phyloP scores from a whole-genome alignment of 2,888 invertebrate species.

The Alcis repandata region DNA sequence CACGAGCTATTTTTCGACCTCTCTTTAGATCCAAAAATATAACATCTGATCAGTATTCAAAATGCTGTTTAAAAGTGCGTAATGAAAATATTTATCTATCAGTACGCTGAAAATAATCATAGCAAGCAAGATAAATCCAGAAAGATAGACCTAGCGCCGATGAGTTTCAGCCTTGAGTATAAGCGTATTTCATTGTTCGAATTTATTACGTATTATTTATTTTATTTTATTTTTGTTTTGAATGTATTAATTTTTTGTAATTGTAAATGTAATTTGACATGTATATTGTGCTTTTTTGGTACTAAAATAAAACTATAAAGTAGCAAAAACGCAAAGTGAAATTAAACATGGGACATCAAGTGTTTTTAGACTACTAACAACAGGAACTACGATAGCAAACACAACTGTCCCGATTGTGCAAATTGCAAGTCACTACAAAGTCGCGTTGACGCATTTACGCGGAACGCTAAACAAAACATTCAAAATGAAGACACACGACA shows the following conservation, averaged over 20 bases:
- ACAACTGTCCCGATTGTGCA: conserved; percentile 44
- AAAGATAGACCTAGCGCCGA: too few species aligned
- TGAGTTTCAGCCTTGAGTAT: too few species aligned
- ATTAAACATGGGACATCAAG: neutral
- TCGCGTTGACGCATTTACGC: conserved; percentile 45
- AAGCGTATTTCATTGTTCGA: too few species aligned
- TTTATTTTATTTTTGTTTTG: too few species aligned
- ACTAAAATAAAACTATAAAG: too few species aligned
- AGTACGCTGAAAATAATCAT: neutral
- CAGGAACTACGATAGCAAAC: conserved; percentile 22
- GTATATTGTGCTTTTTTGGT: too few species aligned
- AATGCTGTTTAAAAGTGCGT: neutral
- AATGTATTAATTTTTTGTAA: too few species aligned
- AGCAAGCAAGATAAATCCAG: neutral
- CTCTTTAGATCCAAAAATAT: neutral
- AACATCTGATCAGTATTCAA: neutral
- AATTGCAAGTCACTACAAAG: conserved; percentile 49
- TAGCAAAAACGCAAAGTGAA: too few species aligned
- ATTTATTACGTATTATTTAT: too few species aligned
- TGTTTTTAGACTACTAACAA: neutral
- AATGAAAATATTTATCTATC: neutral
- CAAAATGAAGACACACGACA: conserved; percentile 72
- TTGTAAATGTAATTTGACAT: too few species aligned
- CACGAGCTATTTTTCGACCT: neutral
- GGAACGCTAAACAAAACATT: conserved; percentile 60